Evolutionary conservation across 1,140 invertebrate genomes (phyloP), one percentile per base, ranked within the genome.

Genomic region (Solen grandis): DNA sequence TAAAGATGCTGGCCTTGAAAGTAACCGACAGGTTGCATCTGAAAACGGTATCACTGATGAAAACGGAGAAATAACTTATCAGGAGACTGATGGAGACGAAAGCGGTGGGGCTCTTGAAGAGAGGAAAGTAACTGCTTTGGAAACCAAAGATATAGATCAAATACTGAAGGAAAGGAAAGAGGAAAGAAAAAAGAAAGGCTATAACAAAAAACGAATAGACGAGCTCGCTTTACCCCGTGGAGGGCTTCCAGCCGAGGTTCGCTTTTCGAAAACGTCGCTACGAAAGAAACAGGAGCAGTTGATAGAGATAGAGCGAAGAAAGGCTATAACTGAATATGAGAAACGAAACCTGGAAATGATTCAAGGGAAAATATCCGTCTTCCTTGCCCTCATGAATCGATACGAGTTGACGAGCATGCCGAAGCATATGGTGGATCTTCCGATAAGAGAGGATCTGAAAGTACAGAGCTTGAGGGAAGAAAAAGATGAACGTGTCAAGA

Each of bases 301-400:
- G 62, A 66, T 52, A 8, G 74, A 66, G 33, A 25, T 54, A 50
- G 60, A 66, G 46, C n/a, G 62, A 10, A 66, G 13, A 27, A 66
- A 77, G 31, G 41, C 59, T 14, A 33, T 77, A 10, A 36, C 74
- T 55, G 50, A 77, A 38, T 63, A 19, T 41, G 74, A 77, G 52
- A 22, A 36, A n/a, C n/a, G 52, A 38, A 65, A 77, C 27, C 62
- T 77, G 4, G 46, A 38, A 38, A 36, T 63, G 5, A 77, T 77
- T 35, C 74, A 77, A 52, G 74, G 62, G 25, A 77, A 55, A 14
- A 77, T 77, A 35, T 66, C 74, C 1, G n/a, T 77, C 29, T 77
- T 66, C 66, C 35, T 62, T 4, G 74, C 74, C 22, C 29, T 77
- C 41, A 27, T 66, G 5, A 77, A 66, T 66, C 36, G 66, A 57